A percentile compares a stretch with the other conserved stretches of the same genome.
phyloP scores from a whole-genome alignment of 1,140 invertebrate species.

The Leptopilina boulardi region DNA sequence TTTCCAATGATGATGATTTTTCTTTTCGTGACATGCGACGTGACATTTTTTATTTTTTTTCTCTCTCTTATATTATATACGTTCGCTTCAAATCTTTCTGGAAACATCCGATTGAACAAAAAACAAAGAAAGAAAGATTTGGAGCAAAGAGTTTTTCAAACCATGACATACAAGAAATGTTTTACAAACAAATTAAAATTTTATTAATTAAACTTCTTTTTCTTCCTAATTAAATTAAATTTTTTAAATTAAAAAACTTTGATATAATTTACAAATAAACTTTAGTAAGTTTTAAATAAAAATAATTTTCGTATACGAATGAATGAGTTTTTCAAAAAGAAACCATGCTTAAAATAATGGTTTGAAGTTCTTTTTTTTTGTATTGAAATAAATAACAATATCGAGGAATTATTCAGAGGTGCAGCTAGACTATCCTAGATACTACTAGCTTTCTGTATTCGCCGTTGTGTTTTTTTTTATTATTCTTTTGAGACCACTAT shows the following conservation, averaged over 20 bases:
- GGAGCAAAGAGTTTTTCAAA: conserved; percentile 25
- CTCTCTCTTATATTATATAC: neutral
- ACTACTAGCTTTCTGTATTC: conserved; percentile 40
- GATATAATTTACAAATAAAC: neutral
- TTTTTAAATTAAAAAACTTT: neutral
- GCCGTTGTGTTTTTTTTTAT: conserved; percentile 22
- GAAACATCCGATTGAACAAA: conserved; percentile 7
- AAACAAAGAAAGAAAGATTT: conserved; percentile 21
- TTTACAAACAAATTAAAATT: neutral
- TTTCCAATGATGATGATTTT: neutral
- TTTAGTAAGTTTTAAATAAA: conserved; percentile 42
- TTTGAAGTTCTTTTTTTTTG: neutral
- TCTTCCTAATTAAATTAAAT: neutral
- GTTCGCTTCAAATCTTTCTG: conserved; percentile 19
- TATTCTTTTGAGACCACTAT: conserved; percentile 24
- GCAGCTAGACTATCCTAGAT: conserved; percentile 54
- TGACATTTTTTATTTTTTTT: neutral
- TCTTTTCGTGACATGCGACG: conserved; percentile 10
- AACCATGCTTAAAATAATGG: neutral
- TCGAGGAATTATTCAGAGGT: conserved; percentile 40
- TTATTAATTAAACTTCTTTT: neutral
- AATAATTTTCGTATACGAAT: conserved; percentile 47
- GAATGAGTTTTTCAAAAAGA: neutral
- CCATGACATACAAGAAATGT: neutral
- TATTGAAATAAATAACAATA: conserved; percentile 26